Evolutionary conservation across 1,140 invertebrate species (phyloP).

Genomic region (Calliopsis andreniformis): DNA sequence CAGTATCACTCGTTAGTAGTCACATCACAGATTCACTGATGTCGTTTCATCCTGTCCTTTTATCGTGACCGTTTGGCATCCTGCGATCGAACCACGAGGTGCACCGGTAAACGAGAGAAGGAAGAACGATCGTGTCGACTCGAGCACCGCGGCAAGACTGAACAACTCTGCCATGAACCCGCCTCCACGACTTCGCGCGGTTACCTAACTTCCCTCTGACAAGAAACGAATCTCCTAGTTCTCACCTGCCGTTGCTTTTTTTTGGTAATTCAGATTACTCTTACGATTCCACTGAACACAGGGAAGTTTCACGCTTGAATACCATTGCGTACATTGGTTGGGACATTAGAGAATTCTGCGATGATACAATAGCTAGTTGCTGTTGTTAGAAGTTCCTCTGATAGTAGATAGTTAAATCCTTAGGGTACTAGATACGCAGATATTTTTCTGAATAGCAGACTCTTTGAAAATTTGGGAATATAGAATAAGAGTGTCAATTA

Average conservation of each 20-base stretch:
- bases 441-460: too few species aligned
- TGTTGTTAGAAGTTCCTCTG: too few species aligned
- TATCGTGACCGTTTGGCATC: conserved; percentile 23
- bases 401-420: too few species aligned
- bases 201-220: conserved; percentile 56
- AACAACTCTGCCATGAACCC: conserved; percentile 24
- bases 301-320: background rate
- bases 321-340: background rate
- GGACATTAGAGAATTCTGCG: background rate
- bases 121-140: conserved; percentile 43
- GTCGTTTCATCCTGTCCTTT: conserved; percentile 17
- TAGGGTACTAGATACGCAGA: too few species aligned
- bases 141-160: conserved; percentile 47
- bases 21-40: conserved; percentile 44
- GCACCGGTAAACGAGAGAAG: conserved; percentile 9
- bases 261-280: background rate
- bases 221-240: conserved; percentile 20
- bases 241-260: background rate
- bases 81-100: background rate
- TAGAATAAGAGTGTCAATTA: too few species aligned
- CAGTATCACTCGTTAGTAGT: background rate
- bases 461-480: too few species aligned
- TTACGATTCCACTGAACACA: background rate
- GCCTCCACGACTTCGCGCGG: conserved; percentile 11
- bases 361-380: background rate